Percentiles rank a stretch among this genome's conserved stretches.
Evolutionary conservation across 1,140 invertebrate genomes (phyloP).

Genomic region (Lepidostoma basale): DNA sequence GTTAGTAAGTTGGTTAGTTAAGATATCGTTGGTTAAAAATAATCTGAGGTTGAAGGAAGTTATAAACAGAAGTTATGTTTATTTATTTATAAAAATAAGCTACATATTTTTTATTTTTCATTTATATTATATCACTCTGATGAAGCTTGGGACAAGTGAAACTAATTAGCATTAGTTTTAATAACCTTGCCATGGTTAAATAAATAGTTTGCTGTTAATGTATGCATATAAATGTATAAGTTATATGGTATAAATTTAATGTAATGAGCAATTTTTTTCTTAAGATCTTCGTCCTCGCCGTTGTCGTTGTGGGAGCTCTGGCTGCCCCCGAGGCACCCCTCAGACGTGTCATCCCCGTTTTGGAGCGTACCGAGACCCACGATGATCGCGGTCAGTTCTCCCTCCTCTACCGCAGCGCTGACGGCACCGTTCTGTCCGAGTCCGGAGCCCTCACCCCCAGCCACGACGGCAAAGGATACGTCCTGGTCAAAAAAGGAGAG

Average conservation of each 20-base stretch:
- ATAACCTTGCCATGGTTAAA: neutral
- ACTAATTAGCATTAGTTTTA: neutral
- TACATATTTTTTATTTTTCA: neutral
- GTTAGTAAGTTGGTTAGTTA: too few relatives aligned
- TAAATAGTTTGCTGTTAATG: neutral
- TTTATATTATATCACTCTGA: neutral
- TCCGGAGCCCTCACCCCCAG: constrained; percentile 50
- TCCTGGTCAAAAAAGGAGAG: constrained; percentile 50
- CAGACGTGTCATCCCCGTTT: constrained; percentile 37
- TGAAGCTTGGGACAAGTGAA: neutral
- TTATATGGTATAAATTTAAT: neutral
- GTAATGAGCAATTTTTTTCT: constrained; percentile 2
- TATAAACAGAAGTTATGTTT: too few relatives aligned
- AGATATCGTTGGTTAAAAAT: too few relatives aligned
- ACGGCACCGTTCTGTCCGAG: constrained; percentile 52
- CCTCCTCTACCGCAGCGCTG: constrained; percentile 52
- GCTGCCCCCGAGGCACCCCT: constrained; percentile 26
- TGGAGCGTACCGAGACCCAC: constrained; percentile 49
- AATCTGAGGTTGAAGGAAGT: too few relatives aligned
- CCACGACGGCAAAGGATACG: constrained; percentile 48
- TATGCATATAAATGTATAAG: neutral
- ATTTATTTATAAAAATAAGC: neutral
- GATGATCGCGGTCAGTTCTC: constrained; percentile 55
- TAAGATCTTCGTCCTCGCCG: constrained; percentile 26
- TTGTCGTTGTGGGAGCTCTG: constrained; percentile 30